Evolutionary conservation across 2,797 vertebrate genomes (phyloP).

Genomic region (Atherinosoma microstoma): DNA sequence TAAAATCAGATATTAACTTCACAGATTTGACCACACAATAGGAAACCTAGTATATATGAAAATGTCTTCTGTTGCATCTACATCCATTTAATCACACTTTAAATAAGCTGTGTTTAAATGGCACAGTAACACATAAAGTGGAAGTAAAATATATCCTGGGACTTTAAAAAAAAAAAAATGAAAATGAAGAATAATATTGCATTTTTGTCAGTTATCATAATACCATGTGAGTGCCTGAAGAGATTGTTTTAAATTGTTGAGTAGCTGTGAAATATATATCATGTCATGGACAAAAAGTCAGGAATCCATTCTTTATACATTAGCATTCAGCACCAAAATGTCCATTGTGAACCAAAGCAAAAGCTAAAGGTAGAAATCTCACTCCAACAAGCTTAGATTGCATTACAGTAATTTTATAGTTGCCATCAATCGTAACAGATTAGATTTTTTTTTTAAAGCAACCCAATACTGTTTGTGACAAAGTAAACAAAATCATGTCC

Average conservation of each 20-base stretch:
- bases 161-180: too few relatives aligned
- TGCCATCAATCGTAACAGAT: constrained; percentile 9
- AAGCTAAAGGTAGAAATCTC: constrained; percentile 14
- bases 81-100: background rate
- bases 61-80: background rate
- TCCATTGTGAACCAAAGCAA: background rate
- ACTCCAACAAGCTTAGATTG: constrained; percentile 15
- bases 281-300: constrained; percentile 4
- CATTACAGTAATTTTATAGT: constrained; percentile 26
- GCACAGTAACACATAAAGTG: background rate
- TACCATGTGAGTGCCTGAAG: constrained; percentile 10
- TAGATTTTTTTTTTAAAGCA: constrained; percentile 3
- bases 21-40: background rate
- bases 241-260: constrained; percentile 39
- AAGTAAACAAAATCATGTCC: constrained; percentile 54
- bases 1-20: background rate
- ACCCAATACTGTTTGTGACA: constrained; percentile 28
- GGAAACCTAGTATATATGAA: background rate
- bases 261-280: constrained; percentile 34
- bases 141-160: background rate
- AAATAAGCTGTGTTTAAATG: background rate
- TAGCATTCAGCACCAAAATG: constrained; percentile 21
- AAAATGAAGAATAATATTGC: too few relatives aligned
- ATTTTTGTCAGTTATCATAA: too few relatives aligned
- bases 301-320: constrained; percentile 22